A percentile compares a stretch with the other conserved stretches of the same genome.
phyloP scores from a whole-genome alignment of 1,140 invertebrate genomes.

The Sinella curviseta region DNA sequence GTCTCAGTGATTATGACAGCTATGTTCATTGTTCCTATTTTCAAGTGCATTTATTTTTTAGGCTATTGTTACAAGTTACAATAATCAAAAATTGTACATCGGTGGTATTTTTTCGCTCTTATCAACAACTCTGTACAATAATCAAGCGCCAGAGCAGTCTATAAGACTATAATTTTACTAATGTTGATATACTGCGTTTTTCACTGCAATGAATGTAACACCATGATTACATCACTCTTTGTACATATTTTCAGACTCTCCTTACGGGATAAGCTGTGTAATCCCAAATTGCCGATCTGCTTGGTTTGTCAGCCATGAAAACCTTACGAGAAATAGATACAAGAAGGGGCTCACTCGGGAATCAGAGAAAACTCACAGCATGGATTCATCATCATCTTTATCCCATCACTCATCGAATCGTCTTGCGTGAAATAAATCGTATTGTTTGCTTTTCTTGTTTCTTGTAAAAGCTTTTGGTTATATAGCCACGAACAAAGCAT shows the following conservation, averaged over 20 bases:
- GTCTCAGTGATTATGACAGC: not conserved
- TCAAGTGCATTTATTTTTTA: slow-evolving; percentile 10
- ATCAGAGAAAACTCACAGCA: not conserved
- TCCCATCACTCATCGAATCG: no score
- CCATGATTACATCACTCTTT: not conserved
- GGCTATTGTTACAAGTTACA: slow-evolving; percentile 6
- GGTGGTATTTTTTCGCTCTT: not conserved
- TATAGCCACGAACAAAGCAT: no score
- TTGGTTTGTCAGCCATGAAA: slow-evolving; percentile 37
- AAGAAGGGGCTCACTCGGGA: no score
- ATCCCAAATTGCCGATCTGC: slow-evolving; percentile 22
- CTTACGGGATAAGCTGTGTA: slow-evolving; percentile 36
- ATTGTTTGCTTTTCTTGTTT: slow-evolving; percentile 1
- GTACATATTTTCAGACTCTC: not conserved
- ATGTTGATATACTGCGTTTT: no score
- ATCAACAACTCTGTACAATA: not conserved
- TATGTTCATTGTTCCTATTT: no score
- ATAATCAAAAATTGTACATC: not conserved
- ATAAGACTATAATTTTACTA: no score
- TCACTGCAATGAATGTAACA: not conserved
- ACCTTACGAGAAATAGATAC: not conserved
- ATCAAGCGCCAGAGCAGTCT: no score
- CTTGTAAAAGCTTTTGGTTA: no score
- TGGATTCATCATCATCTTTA: not conserved
- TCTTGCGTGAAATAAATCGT: not conserved